Evolutionary conservation across 1,140 invertebrate species (phyloP), one percentile per base, ranked within the genome.

Genomic region (Drosophila varians): DNA sequence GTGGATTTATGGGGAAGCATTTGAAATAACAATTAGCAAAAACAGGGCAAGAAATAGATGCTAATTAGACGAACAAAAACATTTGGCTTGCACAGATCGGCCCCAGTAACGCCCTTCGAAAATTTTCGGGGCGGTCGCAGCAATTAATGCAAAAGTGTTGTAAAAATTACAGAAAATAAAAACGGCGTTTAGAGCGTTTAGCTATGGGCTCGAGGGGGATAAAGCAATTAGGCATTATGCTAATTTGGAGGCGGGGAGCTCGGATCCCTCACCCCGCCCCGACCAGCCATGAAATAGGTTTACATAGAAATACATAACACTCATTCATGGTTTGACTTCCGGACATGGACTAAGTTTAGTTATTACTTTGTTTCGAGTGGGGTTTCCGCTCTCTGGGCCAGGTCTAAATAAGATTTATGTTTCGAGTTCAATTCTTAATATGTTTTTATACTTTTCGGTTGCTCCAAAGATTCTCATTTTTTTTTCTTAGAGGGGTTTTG

Each of bases 341-440:
- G 70, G 48, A 54, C 9, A 11, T 1, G 7, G 28, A 9, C 45
- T 4, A 25, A 54, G 58, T 52, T 71, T 71, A 57, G 68, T 60
- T 70, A 48, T 71, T 71, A 49, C 47, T 36, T 73, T 48, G 53
- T 72, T 34, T 42, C 23, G 14, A 7, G 14, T 21, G 45, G 34
- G 61, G 68, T 84, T 84, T 80, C 79, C 79, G 72, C 69, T 71
- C 28, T 14, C 28, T 45, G 43, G 36, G 25, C 36, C 52, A 36
- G 9, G 42, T 48, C 52, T 69, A 66, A 80, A 84, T 55, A 84
- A 80, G 80, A 86, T 87, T 86, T 87, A 86, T 86, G 76, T 74
- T 61, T 69, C 66, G 54, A 69, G 80, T 84, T 86, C 80, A 84
- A 84, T 84, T 57, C 58, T 31, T 80, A 84, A 84, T 83, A 84